Conservation (phyloP, 2,113 vertebrate species). For the Phaethornis superciliosus region DNA sequence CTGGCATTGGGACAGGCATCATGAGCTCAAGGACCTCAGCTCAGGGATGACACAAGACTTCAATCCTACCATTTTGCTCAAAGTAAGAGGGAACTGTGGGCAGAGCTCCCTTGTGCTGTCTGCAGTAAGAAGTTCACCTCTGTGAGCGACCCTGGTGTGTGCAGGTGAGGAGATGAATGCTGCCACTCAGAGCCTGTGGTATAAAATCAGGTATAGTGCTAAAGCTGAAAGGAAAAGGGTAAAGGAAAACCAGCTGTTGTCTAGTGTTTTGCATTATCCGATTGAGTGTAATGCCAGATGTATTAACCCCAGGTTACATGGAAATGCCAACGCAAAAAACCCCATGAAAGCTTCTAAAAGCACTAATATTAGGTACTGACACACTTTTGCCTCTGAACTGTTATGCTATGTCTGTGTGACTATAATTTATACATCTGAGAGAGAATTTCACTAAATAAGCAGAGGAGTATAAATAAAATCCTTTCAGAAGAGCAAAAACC, state of each 20-base stretch:
- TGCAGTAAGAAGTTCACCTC: not conserved
- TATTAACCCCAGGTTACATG: not conserved
- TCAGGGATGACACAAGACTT: constrained; percentile 15
- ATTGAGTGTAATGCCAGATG: not conserved
- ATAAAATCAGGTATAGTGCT: not conserved
- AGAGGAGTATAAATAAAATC: not conserved
- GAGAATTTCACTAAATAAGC: not conserved
- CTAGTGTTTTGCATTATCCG: not conserved
- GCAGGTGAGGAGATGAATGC: constrained; percentile 1
- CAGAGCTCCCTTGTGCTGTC: not conserved
- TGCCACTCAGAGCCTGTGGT: not conserved
- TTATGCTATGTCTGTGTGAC: not conserved
- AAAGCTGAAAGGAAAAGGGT: not conserved
- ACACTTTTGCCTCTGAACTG: not conserved
- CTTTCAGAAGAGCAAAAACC: not conserved
- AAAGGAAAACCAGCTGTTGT: not conserved
- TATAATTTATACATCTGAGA: constrained; percentile 15
- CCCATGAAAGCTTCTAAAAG: not conserved
- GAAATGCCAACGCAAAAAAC: not conserved
- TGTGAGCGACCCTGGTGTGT: not conserved
- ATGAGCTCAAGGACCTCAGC: not conserved
- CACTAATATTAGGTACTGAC: not conserved
- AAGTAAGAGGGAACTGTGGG: not conserved
- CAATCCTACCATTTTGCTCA: not conserved
- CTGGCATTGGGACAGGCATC: not conserved